These are phyloP conservation scores for Sebastes wilsoni DNA, from an alignment of 2,797 vertebrate species.

Conservation along the genomic window DNA sequence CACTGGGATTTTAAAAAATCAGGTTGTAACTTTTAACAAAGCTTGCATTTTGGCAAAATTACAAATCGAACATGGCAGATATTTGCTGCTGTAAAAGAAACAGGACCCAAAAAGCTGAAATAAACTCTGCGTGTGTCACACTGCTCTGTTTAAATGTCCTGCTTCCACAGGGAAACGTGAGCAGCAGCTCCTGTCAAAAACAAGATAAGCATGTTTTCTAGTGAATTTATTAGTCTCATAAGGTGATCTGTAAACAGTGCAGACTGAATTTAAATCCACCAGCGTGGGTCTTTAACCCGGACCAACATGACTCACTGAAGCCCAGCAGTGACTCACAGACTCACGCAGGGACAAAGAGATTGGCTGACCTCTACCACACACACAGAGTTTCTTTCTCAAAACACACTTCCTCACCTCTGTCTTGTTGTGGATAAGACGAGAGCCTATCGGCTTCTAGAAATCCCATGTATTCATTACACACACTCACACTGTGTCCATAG, in stretches of 20 bases:
- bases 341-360: background rate
- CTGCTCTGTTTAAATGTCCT: background rate
- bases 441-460: background rate
- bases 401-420: background rate
- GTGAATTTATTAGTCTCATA: background rate
- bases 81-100: background rate
- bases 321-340: background rate
- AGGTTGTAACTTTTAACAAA: background rate
- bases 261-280: conserved; percentile 2
- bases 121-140: background rate
- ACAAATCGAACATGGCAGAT: background rate
- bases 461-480: background rate
- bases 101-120: background rate
- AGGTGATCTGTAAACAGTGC: background rate
- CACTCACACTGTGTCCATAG: background rate
- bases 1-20: background rate
- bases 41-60: background rate
- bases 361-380: background rate
- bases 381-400: background rate
- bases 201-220: background rate
- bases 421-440: background rate
- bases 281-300: background rate
- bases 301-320: background rate
- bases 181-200: background rate
- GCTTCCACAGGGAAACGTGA: background rate